Evolutionary conservation across 2,888 invertebrate species (phyloP).

Genomic region (Zootermopsis nevadensis): DNA sequence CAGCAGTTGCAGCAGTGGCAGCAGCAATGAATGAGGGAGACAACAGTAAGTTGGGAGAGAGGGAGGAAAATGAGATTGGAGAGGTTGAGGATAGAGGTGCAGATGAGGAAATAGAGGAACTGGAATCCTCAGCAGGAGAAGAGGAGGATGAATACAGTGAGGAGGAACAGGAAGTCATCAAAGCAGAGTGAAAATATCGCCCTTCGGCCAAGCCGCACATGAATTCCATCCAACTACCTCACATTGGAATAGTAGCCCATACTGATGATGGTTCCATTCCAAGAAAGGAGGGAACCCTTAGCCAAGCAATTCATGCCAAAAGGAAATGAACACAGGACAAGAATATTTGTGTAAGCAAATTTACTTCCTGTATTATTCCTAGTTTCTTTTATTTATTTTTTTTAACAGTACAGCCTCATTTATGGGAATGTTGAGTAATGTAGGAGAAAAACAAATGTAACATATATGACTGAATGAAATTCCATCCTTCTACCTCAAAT

Average conservation of each 20-base stretch:
- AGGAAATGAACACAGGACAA: constrained; percentile 18
- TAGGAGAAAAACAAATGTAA: background rate
- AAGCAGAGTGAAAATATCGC: constrained; percentile 60
- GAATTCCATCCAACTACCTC: constrained; percentile 72
- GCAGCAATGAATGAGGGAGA: constrained; percentile 56
- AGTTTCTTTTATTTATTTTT: constrained; percentile 28
- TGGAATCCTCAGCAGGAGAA: constrained; percentile 68
- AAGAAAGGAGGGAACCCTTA: constrained; percentile 33
- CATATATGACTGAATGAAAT: constrained; percentile 60
- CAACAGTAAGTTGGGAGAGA: constrained; percentile 47
- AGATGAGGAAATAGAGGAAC: constrained; percentile 64
- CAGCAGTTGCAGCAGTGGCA: constrained; percentile 58
- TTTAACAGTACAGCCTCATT: constrained; percentile 18
- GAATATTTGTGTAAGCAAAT: constrained; percentile 11
- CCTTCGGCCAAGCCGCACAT: constrained; percentile 40
- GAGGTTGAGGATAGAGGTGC: constrained; percentile 44
- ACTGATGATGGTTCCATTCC: constrained; percentile 46
- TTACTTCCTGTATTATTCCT: constrained; percentile 38
- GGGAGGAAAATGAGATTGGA: constrained; percentile 12
- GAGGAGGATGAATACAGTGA: constrained; percentile 67
- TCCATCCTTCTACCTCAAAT: constrained; percentile 79
- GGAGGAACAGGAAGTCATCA: constrained; percentile 64
- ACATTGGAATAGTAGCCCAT: constrained; percentile 59
- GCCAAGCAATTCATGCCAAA: constrained; percentile 20
- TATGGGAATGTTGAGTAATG: constrained; percentile 1